Percentiles rank a stretch among this genome's conserved stretches.
phyloP scores from a whole-genome alignment of 2,113 vertebrate genomes.

The Naja naja region DNA sequence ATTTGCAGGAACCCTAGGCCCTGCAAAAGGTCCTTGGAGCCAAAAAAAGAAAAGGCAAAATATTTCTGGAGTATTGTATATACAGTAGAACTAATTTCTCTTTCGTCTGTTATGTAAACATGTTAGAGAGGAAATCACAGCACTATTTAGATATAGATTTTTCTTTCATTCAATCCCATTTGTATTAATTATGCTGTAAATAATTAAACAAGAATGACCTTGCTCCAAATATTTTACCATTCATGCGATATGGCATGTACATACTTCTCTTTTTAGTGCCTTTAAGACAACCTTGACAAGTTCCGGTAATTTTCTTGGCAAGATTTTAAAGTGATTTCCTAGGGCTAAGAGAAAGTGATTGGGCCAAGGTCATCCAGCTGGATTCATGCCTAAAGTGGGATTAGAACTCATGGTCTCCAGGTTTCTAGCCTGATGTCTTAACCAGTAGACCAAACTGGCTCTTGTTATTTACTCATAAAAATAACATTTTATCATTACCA shows the following conservation, averaged over 20 bases:
- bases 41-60: constrained; percentile 20
- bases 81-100: neutral
- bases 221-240: constrained; percentile 65
- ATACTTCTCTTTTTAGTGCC: constrained; percentile 33
- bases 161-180: constrained; percentile 60
- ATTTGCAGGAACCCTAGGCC: neutral
- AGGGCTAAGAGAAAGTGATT: neutral
- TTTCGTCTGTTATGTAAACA: constrained; percentile 44
- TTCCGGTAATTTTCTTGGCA: neutral
- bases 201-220: constrained; percentile 55
- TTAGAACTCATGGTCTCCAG: neutral
- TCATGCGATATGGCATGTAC: constrained; percentile 61
- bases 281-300: neutral
- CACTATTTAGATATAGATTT: constrained; percentile 29
- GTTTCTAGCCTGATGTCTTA: neutral
- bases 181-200: constrained; percentile 41
- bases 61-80: constrained; percentile 33
- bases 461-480: neutral
- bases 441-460: neutral
- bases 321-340: neutral
- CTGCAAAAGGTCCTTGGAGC: constrained; percentile 21
- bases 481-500: neutral
- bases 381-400: neutral
- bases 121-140: neutral
- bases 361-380: neutral